Base-by-base conservation (phyloP, 1,140 invertebrate genomes). In the Onthophagus taurus region DNA sequence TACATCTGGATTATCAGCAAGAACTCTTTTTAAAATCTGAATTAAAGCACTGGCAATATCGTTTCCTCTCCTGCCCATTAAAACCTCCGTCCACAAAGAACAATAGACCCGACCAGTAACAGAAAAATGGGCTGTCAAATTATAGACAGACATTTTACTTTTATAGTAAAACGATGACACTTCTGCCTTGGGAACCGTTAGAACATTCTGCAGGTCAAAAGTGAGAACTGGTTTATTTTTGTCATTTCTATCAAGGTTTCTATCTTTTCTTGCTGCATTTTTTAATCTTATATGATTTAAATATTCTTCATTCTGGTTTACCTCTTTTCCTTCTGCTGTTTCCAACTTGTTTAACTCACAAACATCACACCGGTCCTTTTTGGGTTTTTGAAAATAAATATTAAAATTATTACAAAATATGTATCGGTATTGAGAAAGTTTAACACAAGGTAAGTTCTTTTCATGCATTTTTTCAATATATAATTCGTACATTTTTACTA, bases 171-270 rank as follows among this genome's bases (percentile, higher is more conserved):
- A 49, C 19, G 39, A 23, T 14, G n/a, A 41, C 7, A 54, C 39
- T 51, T 56, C 33, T n/a, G 47, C 47, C 37, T 42, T 47, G 11
- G 53, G 51, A 38, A 45, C 55, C n/a, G 24, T 36, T 16, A 59
- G 14, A 13, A 59, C 48, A 51, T 57, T 58, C 45, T 58, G 31
- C 19, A 55, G 35, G 24, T 54, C 54, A 47, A 57, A 57, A 39
- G 33, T 31, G 30, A 55, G 29, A 17, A 57, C 48, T 5, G 30
- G 7, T 26, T 13, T 38, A 13, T 37, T 24, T 35, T 26, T 17
- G n/a, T n/a, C n/a, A 41, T 48, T 20, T 41, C 26, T 45, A 29
- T 58, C 38, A 19, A 19, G 31, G 16, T 51, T 17, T 42, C 38
- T 45, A 30, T 50, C 37, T 31, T 31, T 14, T 26, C 38, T 30